Base-by-base conservation (phyloP, 2,797 vertebrate genomes). In the Xiphophorus birchmanni region DNA sequence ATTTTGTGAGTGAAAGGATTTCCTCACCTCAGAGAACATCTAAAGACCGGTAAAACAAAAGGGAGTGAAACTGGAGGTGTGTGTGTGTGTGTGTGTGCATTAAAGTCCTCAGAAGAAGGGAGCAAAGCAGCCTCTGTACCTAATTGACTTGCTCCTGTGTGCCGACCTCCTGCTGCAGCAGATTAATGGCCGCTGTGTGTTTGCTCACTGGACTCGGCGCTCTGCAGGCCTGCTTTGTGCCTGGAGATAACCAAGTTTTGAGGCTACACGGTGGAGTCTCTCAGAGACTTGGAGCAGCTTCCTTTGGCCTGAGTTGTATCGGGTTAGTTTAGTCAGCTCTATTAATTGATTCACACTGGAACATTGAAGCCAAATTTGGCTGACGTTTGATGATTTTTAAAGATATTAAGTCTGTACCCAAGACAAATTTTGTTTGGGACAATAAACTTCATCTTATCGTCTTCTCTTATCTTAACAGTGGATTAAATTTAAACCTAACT, bases 101-200 rank as follows among this genome's bases (percentile, higher is more conserved):
- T 32, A 35, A 63, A 63, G 35, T 81, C 77, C 74, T 76, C 44
- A 78, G 73, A 75, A 85, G 52, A 35, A 65, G 32, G 17, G 56
- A 86, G 73, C 50, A 60, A 84, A 87, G 85, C 84, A 81, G 84
- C 82, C 78, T 77, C 81, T 76, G 60, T 4, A 32, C 26, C n/a
- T 89, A 87, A 91, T 88, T 89, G 86, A 75, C 84, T 89, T 92
- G 85, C 44, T 87, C 81, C 80, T 83, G 40, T 63, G 77, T 4
- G 21, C 80, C 82, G 84, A 89, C 85, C 87, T 87, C 58, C 76
- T 72, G 40, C 81, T 90, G 5, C 77, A 74, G 80, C 82, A 80
- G 88, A 89, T 92, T 92, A 90, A 82, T 8, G 29, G 60, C 2
- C 32, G 54, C 86, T 78, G 54, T 69, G 77, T n/a, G 56, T 75